phyloP scores from a whole-genome alignment of 2,113 vertebrate species.

The Condylura cristata region DNA sequence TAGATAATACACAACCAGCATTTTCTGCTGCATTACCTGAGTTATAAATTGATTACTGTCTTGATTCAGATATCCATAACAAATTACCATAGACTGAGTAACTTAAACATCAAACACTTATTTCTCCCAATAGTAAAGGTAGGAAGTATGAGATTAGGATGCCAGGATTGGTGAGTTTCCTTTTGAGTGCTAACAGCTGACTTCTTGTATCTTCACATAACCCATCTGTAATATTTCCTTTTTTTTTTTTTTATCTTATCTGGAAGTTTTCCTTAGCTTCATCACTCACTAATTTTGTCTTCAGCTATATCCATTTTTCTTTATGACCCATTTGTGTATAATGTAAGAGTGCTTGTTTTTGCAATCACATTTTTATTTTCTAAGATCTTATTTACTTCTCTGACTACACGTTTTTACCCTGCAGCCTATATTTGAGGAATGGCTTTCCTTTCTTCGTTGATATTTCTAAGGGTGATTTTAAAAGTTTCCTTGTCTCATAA shows the following conservation, averaged over 20 bases:
- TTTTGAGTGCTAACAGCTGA: neutral
- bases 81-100: too few relatives aligned
- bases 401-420: neutral
- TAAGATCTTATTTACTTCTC: neutral
- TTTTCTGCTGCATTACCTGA: neutral
- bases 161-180: neutral
- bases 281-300: neutral
- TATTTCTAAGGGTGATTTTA: neutral
- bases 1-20: neutral
- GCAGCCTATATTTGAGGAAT: neutral
- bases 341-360: neutral
- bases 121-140: neutral
- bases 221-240: slow-evolving; percentile 5
- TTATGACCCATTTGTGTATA: neutral
- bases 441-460: neutral
- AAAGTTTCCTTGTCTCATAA: slow-evolving; percentile 1
- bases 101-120: neutral
- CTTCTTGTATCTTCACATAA: neutral
- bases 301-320: neutral
- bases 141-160: neutral
- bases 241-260: neutral
- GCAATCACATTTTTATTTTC: slow-evolving; percentile 43
- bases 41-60: neutral
- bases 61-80: neutral
- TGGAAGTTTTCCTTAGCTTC: neutral